Conservation (phyloP, 92 coral and sea anemone species). For the Epizoanthus ramosus region DNA sequence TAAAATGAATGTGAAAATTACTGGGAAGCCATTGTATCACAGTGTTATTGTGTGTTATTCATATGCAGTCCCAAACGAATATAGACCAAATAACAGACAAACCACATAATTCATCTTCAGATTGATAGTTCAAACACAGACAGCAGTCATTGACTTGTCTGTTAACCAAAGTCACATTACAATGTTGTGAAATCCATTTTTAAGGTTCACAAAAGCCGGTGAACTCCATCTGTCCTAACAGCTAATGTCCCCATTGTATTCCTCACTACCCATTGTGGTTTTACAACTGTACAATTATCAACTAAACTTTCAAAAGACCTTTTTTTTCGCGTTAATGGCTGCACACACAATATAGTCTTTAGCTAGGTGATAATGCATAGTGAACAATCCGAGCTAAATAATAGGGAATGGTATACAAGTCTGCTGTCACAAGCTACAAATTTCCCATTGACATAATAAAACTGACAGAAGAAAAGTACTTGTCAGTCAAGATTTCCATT, state of each 20-base stretch:
- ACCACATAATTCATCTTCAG: no score
- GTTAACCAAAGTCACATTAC: no score
- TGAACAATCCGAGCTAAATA: not conserved
- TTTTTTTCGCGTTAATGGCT: constrained; percentile 5
- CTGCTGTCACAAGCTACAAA: not conserved
- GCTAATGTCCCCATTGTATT: not conserved
- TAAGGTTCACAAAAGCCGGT: no score
- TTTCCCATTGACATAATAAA: not conserved
- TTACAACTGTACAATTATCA: constrained; percentile 23
- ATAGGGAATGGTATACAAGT: not conserved
- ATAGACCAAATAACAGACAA: no score
- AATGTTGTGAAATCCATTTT: no score
- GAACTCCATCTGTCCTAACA: no score
- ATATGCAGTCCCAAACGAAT: no score
- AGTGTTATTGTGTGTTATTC: no score
- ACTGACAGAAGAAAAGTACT: not conserved
- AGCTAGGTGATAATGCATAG: constrained; percentile 16
- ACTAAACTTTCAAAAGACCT: constrained; percentile 1
- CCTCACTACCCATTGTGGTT: not conserved
- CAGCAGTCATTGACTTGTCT: no score
- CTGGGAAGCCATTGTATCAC: no score
- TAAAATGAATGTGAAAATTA: no score
- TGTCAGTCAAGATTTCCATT: not conserved
- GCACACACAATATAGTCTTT: not conserved
- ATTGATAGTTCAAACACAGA: no score